Evolutionary conservation across 2,113 vertebrate genomes (phyloP), one percentile per base, ranked within the genome.

Genomic region (Alosa alosa): DNA sequence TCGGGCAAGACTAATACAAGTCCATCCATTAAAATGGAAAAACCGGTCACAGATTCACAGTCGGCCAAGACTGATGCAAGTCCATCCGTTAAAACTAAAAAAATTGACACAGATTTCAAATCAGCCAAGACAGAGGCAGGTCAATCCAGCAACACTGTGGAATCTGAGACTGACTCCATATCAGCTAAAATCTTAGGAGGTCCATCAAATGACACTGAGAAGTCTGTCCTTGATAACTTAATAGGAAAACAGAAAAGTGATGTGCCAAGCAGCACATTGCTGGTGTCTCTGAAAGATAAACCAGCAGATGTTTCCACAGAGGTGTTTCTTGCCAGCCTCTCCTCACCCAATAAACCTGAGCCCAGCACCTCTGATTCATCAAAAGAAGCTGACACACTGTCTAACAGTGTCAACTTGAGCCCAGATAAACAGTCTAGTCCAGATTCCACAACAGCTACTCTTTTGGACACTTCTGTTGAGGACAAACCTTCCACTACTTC

Each of bases 261-360:
- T 82, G 93, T 92, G 89, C 41, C 88, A 25, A 94, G 88, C 78
- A 89, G 78, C 31, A 22, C 18, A 84, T 50, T 85, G 90, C 18
- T 91, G 0, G 90, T 97, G 85, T 97, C 96, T 92, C 94, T 98
- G 83, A 98, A 96, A 92, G 97, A 97, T 89, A 99, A 99, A 91
- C 97, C 97, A 86, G 96, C 97, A 89, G 97, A 98, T 93, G 96
- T 98, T 90, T 97, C 98, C 46, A 99, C 98, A 36, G 97, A 98
- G 90, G 95, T 92, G 0, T 98, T 97, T 93, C 94, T 99, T 91
- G 94, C 96, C 50, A 96, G 95, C 90, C 88, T 98, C 85, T 94
- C 96, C 25, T 82, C 93, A 87, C 89, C 93, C 84, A 94, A 95
- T 75, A 94, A 87, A 82, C 93, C 94, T 84, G 96, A 96, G 91